phyloP scores from a whole-genome alignment of 2,797 vertebrate genomes.

The Vireo griseus region DNA sequence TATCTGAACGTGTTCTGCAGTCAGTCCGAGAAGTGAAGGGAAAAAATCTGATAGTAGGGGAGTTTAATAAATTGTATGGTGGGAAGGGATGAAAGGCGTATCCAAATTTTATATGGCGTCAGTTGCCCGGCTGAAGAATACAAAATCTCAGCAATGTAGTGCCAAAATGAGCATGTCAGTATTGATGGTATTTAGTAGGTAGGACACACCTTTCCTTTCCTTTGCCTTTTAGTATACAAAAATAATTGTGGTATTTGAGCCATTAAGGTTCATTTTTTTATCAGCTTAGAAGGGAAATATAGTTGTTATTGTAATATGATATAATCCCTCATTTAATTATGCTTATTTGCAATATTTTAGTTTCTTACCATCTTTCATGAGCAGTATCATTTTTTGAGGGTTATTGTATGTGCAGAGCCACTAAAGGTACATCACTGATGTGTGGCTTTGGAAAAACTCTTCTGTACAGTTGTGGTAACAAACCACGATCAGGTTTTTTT shows the following conservation, averaged over 20 bases:
- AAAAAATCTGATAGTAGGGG: background rate
- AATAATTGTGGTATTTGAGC: background rate
- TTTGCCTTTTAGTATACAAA: background rate
- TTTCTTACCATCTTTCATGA: background rate
- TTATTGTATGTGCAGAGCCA: background rate
- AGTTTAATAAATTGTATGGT: background rate
- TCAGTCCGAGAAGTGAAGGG: background rate
- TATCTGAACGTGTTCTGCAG: background rate
- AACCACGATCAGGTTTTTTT: background rate
- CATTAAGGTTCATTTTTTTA: background rate
- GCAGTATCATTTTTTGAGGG: background rate
- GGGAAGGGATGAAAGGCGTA: background rate
- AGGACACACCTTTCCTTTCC: background rate
- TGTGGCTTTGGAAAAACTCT: background rate
- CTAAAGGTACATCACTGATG: background rate
- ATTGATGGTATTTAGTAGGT: background rate
- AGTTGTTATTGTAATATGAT: background rate
- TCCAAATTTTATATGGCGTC: background rate
- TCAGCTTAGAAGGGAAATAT: background rate
- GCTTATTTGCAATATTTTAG: background rate
- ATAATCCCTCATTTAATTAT: background rate
- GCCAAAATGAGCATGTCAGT: background rate
- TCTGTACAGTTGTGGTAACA: background rate
- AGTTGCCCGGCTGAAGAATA: background rate
- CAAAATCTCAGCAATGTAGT: background rate